phyloP scores from a whole-genome alignment of 2,888 invertebrate species.

The Amblyteles armatorius region DNA sequence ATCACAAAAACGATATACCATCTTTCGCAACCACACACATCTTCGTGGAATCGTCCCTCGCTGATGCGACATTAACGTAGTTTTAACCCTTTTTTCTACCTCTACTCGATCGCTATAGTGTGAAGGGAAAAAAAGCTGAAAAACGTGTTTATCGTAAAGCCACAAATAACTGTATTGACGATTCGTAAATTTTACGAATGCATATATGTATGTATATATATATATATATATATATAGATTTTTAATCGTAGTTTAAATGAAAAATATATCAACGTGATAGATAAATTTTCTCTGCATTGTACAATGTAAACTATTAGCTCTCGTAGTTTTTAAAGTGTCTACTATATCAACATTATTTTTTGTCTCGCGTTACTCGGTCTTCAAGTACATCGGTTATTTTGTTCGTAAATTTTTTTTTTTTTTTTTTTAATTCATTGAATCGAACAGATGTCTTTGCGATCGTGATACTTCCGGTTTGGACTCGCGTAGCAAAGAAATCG shows the following conservation, averaged over 20 bases:
- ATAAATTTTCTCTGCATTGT: constrained; percentile 42
- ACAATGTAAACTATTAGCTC: constrained; percentile 55
- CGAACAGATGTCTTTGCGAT: constrained; percentile 68
- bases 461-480: constrained; percentile 29
- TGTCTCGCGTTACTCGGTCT: constrained; percentile 57
- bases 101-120: constrained; percentile 73
- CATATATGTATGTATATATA: constrained; percentile 51
- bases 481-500: constrained; percentile 79
- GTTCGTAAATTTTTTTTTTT: not conserved
- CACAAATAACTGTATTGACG: constrained; percentile 29
- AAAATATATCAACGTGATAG: constrained; percentile 28
- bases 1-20: constrained; percentile 14
- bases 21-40: constrained; percentile 3
- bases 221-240: constrained; percentile 31
- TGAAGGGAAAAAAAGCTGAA: constrained; percentile 83
- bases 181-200: constrained; percentile 30
- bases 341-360: constrained; percentile 53
- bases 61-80: constrained; percentile 22
- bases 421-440: constrained; percentile 70
- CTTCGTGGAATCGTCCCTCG: constrained; percentile 21
- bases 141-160: constrained; percentile 75
- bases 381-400: constrained; percentile 52
- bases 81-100: constrained; percentile 17
- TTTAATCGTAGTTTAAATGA: constrained; percentile 24
- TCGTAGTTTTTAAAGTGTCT: constrained; percentile 42